Conservation (phyloP, 2,113 vertebrate genomes). For the Numida meleagris region DNA sequence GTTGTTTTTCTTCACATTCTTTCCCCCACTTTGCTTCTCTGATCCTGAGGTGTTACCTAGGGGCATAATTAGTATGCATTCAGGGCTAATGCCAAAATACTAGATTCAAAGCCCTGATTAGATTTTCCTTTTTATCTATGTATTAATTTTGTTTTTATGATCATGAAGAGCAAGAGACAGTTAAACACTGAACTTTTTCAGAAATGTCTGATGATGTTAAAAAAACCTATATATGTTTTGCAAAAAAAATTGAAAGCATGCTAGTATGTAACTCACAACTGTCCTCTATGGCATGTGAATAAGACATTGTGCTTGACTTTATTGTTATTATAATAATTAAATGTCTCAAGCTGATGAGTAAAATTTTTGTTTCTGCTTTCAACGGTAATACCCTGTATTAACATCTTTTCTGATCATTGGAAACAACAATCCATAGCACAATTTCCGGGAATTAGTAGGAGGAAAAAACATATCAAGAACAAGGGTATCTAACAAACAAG, state of each 20-base stretch:
- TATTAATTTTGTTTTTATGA: slow-evolving; percentile 29
- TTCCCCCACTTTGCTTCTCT: slow-evolving; percentile 44
- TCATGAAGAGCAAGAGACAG: not conserved
- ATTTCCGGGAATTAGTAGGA: not conserved
- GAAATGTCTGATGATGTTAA: not conserved
- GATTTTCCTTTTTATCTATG: slow-evolving; percentile 17
- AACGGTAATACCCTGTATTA: not conserved
- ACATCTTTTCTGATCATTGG: not conserved
- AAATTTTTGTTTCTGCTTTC: not conserved
- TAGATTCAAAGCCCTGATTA: slow-evolving; percentile 32
- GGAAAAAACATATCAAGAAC: not conserved
- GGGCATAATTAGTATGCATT: slow-evolving; percentile 54
- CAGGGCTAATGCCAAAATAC: slow-evolving; percentile 22
- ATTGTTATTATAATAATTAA: not conserved
- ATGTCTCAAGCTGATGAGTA: not conserved
- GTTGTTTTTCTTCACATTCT: slow-evolving; percentile 21
- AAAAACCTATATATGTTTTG: not conserved
- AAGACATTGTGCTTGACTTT: not conserved
- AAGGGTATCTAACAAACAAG: not conserved
- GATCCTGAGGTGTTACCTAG: slow-evolving; percentile 59
- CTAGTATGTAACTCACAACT: not conserved
- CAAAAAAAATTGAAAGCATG: not conserved
- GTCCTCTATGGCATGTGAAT: not conserved
- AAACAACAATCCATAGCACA: not conserved
- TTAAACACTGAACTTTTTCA: not conserved